These are phyloP conservation scores for Labroides dimidiatus DNA, from an alignment of 2,797 vertebrate species.

Conservation along the genomic window DNA sequence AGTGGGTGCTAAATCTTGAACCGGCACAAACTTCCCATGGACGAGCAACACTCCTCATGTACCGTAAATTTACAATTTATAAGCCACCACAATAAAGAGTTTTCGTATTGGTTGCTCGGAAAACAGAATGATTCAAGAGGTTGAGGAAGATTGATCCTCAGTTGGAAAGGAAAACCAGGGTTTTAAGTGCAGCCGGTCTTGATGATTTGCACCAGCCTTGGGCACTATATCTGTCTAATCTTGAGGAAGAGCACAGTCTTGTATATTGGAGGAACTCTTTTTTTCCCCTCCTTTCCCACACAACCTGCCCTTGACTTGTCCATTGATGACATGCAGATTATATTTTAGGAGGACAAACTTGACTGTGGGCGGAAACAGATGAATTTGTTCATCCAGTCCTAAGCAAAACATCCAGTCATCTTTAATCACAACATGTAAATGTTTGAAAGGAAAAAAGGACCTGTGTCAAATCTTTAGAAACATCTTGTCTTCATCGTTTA, in stretches of 20 bases:
- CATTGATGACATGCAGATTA: constrained; percentile 20
- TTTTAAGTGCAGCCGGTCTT: constrained; percentile 53
- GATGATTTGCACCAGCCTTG: constrained; percentile 42
- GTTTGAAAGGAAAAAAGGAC: background rate
- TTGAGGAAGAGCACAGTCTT: constrained; percentile 25
- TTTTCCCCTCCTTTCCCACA: background rate
- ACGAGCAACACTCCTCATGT: constrained; percentile 42
- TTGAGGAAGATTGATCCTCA: constrained; percentile 45
- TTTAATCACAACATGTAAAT: background rate
- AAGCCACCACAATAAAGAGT: constrained; percentile 39
- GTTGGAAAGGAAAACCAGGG: constrained; percentile 26
- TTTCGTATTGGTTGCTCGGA: constrained; percentile 36
- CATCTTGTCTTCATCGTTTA: background rate
- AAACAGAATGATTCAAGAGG: constrained; percentile 44
- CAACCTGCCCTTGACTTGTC: constrained; percentile 7
- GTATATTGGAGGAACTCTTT: background rate
- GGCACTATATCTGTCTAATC: constrained; percentile 43
- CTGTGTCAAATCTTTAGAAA: background rate
- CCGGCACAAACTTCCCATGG: constrained; percentile 41
- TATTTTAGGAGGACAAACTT: constrained; percentile 13
- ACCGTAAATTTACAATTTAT: constrained; percentile 54
- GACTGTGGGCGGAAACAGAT: background rate
- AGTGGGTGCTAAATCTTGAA: constrained; percentile 44
- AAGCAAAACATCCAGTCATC: background rate
- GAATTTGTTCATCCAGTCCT: background rate